phyloP scores from a whole-genome alignment of 2,797 vertebrate species.

The Nasua narica region DNA sequence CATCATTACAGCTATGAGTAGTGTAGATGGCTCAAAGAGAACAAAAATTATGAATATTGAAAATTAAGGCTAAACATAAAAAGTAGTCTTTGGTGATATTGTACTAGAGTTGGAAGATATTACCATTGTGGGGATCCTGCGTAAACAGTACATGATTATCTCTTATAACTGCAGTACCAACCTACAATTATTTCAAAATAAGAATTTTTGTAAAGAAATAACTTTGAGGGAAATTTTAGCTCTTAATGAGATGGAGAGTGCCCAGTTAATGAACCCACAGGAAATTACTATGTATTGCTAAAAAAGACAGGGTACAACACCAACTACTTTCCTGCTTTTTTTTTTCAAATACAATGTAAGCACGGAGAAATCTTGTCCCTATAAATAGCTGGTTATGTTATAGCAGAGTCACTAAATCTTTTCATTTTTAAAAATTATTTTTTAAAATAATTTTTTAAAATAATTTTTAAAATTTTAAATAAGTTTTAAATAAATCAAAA shows the following conservation, averaged over 20 bases:
- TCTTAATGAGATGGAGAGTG: not conserved
- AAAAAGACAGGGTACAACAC: not conserved
- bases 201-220: not conserved
- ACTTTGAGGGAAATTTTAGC: not conserved
- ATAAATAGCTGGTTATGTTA: not conserved
- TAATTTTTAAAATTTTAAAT: too few species aligned
- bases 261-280: not conserved
- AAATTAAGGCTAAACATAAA: not conserved
- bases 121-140: not conserved
- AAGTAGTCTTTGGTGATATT: not conserved
- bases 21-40: not conserved
- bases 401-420: not conserved
- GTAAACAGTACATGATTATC: not conserved
- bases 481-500: too few species aligned
- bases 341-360: not conserved
- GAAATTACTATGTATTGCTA: not conserved
- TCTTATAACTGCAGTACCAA: not conserved
- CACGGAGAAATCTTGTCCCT: not conserved
- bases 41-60: not conserved
- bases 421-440: not conserved
- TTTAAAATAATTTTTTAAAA: too few species aligned
- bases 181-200: not conserved
- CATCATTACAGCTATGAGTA: not conserved
- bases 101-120: not conserved
- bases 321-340: not conserved